A percentile compares a stretch with the other conserved stretches of the same genome.
Conservation (phyloP, 2,113 vertebrate species). For the Beaufortia kweichowensis region DNA sequence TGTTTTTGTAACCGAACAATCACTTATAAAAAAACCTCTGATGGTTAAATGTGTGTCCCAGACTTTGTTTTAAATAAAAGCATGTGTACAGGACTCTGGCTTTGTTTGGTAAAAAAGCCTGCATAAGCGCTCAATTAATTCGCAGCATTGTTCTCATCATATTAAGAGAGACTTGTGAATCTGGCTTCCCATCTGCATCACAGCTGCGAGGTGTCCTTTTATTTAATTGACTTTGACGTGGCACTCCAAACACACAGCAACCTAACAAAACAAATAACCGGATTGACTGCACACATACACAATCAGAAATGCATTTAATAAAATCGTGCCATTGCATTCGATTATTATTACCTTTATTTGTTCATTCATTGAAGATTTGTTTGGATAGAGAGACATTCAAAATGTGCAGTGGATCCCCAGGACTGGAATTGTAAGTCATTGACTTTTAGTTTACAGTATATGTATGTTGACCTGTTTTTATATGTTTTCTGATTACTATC, state of each 20-base stretch:
- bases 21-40: neutral
- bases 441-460: too few relatives aligned
- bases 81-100: conserved; percentile 5
- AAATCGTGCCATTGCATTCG: neutral
- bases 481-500: too few relatives aligned
- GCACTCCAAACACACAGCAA: conserved; percentile 1
- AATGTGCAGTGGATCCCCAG: too few relatives aligned
- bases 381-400: too few relatives aligned
- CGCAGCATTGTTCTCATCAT: neutral
- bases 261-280: neutral
- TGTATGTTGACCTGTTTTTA: too few relatives aligned
- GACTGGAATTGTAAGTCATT: too few relatives aligned
- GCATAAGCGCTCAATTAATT: neutral
- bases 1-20: neutral
- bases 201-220: conserved; percentile 32
- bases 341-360: neutral
- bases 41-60: neutral
- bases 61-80: conserved; percentile 6
- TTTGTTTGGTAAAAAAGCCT: conserved; percentile 3
- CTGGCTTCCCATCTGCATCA: conserved; percentile 33
- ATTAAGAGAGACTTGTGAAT: conserved; percentile 21
- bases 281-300: neutral
- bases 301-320: neutral
- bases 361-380: neutral
- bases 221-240: conserved; percentile 36